phyloP scores from a whole-genome alignment of 2,797 vertebrate genomes.

The Diplodus sargus region DNA sequence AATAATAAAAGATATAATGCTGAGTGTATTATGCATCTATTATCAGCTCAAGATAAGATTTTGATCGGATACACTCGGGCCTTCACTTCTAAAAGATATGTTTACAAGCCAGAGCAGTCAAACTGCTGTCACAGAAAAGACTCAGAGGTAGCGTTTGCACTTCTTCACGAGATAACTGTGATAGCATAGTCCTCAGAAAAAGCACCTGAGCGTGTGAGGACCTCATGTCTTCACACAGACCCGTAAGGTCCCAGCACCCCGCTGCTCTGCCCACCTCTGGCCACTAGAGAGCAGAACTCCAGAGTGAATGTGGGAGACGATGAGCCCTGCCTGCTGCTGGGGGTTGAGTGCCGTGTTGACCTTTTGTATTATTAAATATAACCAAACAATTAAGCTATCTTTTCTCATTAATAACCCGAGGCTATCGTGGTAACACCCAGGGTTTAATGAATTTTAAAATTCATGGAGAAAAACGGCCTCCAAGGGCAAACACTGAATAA shows the following conservation, averaged over 20 bases:
- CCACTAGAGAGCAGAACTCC: conserved; percentile 76
- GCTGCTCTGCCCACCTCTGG: conserved; percentile 21
- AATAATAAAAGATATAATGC: not conserved
- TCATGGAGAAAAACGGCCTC: conserved; percentile 52
- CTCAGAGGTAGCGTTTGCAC: conserved; percentile 39
- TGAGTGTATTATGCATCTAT: not conserved
- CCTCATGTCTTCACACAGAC: conserved; percentile 49
- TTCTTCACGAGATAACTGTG: conserved; percentile 12
- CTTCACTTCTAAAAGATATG: not conserved
- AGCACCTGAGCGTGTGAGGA: conserved; percentile 8
- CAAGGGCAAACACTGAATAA: conserved; percentile 54
- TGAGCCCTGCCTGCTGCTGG: conserved; percentile 10
- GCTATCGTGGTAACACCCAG: conserved; percentile 42
- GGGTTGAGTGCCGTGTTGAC: conserved; percentile 70
- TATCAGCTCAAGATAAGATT: not conserved
- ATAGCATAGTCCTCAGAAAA: not conserved
- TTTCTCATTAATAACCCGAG: conserved; percentile 56
- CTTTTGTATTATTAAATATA: conserved; percentile 69
- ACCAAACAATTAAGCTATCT: conserved; percentile 60
- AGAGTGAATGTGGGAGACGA: conserved; percentile 28
- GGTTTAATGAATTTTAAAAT: conserved; percentile 63
- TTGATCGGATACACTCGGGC: not conserved
- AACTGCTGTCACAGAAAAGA: conserved; percentile 31
- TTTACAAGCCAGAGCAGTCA: not conserved
- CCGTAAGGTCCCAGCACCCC: conserved; percentile 1